Conservation (phyloP, 2,797 vertebrate genomes). For the Takifugu rubripes region DNA sequence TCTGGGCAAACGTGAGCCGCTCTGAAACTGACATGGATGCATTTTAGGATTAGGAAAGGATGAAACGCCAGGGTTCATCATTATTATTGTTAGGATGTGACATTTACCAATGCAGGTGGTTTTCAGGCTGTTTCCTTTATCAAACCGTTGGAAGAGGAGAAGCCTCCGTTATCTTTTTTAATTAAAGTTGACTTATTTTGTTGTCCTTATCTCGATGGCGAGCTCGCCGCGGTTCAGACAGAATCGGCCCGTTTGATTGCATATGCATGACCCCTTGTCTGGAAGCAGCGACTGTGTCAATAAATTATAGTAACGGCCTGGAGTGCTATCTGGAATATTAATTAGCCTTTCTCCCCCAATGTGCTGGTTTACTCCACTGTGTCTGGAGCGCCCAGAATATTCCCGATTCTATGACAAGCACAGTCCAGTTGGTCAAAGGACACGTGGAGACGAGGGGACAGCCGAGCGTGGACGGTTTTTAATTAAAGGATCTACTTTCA, state of each 20-base stretch:
- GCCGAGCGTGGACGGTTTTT: too few species aligned
- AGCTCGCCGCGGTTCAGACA: conserved; percentile 31
- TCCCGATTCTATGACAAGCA: neutral
- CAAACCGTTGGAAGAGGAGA: conserved; percentile 4
- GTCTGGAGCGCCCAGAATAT: conserved; percentile 5
- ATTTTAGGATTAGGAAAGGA: neutral
- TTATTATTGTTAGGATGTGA: conserved; percentile 33
- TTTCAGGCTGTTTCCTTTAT: conserved; percentile 25
- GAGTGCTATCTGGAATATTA: conserved; percentile 53
- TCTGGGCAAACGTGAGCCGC: neutral
- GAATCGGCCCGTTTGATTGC: conserved; percentile 56
- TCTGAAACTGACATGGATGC: neutral
- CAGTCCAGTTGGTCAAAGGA: too few species aligned
- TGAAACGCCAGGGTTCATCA: conserved; percentile 4
- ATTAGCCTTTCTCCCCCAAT: conserved; percentile 27
- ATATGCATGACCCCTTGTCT: conserved; percentile 60
- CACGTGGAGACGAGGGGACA: too few species aligned
- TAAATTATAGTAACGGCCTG: conserved; percentile 54
- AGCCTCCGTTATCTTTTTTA: conserved; percentile 47
- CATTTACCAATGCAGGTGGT: conserved; percentile 49
- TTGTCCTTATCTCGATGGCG: conserved; percentile 51
- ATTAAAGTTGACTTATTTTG: conserved; percentile 59
- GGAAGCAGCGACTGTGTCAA: conserved; percentile 56
- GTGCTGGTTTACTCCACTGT: conserved; percentile 25
- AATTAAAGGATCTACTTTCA: too few species aligned